Base-by-base conservation (phyloP, 2,113 vertebrate genomes). In the Agelaius tricolor region DNA sequence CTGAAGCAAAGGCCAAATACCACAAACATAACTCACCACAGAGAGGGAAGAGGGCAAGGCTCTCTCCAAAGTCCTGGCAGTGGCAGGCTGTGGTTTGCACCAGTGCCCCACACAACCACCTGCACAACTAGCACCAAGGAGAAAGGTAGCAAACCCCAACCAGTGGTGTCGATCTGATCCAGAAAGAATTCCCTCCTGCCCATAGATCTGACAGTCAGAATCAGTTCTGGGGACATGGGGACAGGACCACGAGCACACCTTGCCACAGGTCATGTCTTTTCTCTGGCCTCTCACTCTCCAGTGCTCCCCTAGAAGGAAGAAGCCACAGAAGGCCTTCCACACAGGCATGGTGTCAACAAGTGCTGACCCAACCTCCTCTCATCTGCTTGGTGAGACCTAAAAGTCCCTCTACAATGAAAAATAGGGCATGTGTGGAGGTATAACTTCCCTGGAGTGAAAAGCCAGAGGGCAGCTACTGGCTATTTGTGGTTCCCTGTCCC, bases 1-100 rank as follows among this genome's bases (percentile, higher is more conserved):
- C 21, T 78, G 35, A 62, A 84, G 51, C 72, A 90, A 92, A 96
- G 55, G 68, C 39, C 86, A 89, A 86, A 74, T 51, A 74, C 59
- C 52, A 58, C 67, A 90, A 59, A 86, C 1, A 1, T 27, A 67
- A 63, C 0, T 2, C 30, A 39, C 26, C 86, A 67, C 52, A 89
- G 49, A 47, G 65, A 65, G 61, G 76, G 11, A 87, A 52, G 63
- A 66, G 37, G 4, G 0, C 11, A 54, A 73, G 58, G 31, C 67
- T 62, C n/a, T 73, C 54, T 61, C 37, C 59, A 15, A 20, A 43
- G 27, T 27, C 43, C 46, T 2, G 2, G 55, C 43, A 69, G 43
- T 26, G 39, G 22, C 27, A 85, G 41, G 47, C 73, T 91, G 47
- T 35, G 47, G 47, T 65, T 89, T 78, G 47, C 57, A 63, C 13